Conservation (phyloP, 92 coral and sea anemone species). For the Paragorgia papillata region DNA sequence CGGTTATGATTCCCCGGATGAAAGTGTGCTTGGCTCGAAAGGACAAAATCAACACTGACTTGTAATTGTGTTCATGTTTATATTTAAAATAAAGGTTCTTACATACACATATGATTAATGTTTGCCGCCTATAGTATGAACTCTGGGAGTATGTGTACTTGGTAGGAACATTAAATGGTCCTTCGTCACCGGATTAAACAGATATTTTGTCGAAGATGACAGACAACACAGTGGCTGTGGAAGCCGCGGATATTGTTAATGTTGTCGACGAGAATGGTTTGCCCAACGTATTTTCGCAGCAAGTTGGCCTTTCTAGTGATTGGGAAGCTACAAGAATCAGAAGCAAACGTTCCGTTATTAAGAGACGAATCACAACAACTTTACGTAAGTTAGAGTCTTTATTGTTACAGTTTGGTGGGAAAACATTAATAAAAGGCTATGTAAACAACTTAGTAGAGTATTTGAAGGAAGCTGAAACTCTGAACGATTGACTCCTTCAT, state of each 20-base stretch:
- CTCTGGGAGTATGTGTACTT: too few species aligned
- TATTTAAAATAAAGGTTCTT: too few species aligned
- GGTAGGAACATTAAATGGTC: neutral
- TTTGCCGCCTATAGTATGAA: too few species aligned
- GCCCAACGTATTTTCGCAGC: neutral
- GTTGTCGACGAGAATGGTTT: neutral
- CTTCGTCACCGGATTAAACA: neutral
- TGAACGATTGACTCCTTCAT: constrained; percentile 26
- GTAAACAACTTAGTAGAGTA: constrained; percentile 33
- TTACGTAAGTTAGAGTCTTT: constrained; percentile 24
- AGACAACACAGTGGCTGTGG: neutral
- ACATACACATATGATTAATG: too few species aligned
- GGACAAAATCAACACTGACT: too few species aligned
- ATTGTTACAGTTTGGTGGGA: constrained; percentile 21
- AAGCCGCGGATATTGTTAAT: neutral
- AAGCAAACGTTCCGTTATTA: neutral
- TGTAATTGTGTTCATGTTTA: too few species aligned
- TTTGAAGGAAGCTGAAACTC: constrained; percentile 35
- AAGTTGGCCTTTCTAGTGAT: neutral
- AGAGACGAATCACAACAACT: constrained; percentile 18
- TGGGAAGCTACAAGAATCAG: neutral
- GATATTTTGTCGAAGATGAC: neutral
- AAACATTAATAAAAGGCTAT: constrained; percentile 41
- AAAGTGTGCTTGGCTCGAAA: too few species aligned
- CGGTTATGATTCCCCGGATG: too few species aligned